These are phyloP conservation scores for Choristoneura rosaceana DNA, from an alignment of 2,888 invertebrate genomes.

Conservation along the genomic window DNA sequence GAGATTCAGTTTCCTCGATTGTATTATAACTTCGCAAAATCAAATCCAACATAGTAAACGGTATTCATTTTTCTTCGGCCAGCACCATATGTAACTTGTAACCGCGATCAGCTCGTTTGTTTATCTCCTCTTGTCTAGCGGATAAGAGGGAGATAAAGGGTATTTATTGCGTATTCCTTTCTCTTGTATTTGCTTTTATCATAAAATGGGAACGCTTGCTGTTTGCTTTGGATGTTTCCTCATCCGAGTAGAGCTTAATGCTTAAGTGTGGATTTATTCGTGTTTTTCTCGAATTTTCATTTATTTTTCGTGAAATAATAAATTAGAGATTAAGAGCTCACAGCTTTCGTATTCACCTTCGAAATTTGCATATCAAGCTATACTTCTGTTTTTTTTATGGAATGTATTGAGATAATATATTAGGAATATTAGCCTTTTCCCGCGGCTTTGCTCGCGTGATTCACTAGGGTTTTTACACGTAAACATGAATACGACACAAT, in stretches of 20 bases:
- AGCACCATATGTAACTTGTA: slow-evolving; percentile 41
- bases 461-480: too few species aligned
- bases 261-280: slow-evolving; percentile 13
- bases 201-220: slow-evolving; percentile 61
- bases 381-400: too few species aligned
- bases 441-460: too few species aligned
- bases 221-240: slow-evolving; percentile 48
- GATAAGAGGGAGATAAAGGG: slow-evolving; percentile 71
- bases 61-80: slow-evolving; percentile 20
- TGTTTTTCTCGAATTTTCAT: background rate
- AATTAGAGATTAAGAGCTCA: background rate
- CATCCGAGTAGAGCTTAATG: slow-evolving; percentile 6
- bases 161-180: slow-evolving; percentile 72
- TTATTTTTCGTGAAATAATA: background rate
- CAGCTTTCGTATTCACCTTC: too few species aligned
- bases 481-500: too few species aligned
- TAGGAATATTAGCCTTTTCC: too few species aligned
- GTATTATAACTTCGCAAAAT: background rate
- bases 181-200: slow-evolving; percentile 69
- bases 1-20: too few species aligned
- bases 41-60: background rate
- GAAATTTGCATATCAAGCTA: too few species aligned
- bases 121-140: slow-evolving; percentile 62
- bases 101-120: slow-evolving; percentile 56
- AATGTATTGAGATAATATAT: too few species aligned